A percentile compares a stretch with the other conserved stretches of the same genome.
Evolutionary conservation across 2,797 vertebrate genomes (phyloP).

Genomic region (Megaceryle alcyon): DNA sequence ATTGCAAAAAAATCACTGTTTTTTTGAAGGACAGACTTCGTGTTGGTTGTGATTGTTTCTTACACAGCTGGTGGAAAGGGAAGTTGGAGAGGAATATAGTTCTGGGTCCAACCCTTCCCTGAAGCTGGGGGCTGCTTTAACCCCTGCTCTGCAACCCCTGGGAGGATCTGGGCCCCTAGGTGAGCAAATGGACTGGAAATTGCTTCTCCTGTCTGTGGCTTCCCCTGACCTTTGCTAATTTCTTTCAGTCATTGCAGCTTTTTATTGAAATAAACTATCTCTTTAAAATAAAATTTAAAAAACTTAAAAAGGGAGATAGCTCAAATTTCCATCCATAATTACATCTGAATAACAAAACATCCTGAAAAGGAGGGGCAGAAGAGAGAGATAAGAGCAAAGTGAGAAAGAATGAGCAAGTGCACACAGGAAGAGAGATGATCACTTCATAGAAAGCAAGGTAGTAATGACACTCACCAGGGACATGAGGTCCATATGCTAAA

Average conservation of each 20-base stretch:
- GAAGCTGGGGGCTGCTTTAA: neutral
- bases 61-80: neutral
- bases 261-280: slow-evolving; percentile 33
- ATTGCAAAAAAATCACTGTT: neutral
- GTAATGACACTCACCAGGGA: neutral
- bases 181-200: neutral
- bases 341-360: slow-evolving; percentile 61
- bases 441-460: neutral
- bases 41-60: neutral
- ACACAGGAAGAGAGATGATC: neutral
- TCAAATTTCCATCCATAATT: slow-evolving; percentile 72
- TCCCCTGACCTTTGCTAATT: neutral
- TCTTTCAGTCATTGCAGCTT: neutral
- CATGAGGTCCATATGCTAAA: slow-evolving; percentile 35
- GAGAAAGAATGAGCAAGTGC: neutral
- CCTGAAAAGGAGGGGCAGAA: neutral
- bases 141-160: neutral
- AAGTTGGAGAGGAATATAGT: neutral
- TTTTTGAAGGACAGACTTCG: neutral
- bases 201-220: neutral
- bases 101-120: neutral
- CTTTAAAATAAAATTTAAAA: slow-evolving; percentile 31
- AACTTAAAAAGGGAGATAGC: slow-evolving; percentile 10
- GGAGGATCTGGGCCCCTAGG: neutral
- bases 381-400: neutral